phyloP scores from a whole-genome alignment of 2,797 vertebrate genomes.

The Myripristis murdjan region DNA sequence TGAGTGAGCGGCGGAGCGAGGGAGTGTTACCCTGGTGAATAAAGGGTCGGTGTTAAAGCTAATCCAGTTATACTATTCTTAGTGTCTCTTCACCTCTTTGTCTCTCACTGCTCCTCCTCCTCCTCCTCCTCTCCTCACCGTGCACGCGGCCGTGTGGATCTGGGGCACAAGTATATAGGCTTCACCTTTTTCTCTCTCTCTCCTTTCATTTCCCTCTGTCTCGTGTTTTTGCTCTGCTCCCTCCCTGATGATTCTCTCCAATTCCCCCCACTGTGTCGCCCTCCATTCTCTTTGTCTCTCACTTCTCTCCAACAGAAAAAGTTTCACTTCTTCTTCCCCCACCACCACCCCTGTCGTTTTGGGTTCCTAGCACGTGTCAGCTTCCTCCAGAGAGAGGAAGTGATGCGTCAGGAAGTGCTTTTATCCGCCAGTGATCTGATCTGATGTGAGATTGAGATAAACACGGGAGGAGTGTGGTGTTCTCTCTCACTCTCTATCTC shows the following conservation, averaged over 20 bases:
- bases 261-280: neutral
- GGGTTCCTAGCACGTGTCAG: constrained; percentile 67
- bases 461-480: constrained; percentile 52
- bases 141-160: constrained; percentile 39
- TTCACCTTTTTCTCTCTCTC: constrained; percentile 34
- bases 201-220: constrained; percentile 14
- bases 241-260: neutral
- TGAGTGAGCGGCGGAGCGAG: constrained; percentile 28
- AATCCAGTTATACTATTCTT: constrained; percentile 80
- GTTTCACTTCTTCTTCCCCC: constrained; percentile 41
- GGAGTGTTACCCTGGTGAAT: constrained; percentile 50
- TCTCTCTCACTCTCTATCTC: constrained; percentile 25
- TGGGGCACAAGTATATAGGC: constrained; percentile 53
- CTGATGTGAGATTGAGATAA: constrained; percentile 81
- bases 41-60: constrained; percentile 69
- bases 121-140: constrained; percentile 24
- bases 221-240: neutral
- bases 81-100: constrained; percentile 66
- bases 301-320: constrained; percentile 52
- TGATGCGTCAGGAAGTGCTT: constrained; percentile 81
- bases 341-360: constrained; percentile 60
- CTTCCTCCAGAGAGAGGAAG: constrained; percentile 81
- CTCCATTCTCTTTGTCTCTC: neutral
- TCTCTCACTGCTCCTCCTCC: constrained; percentile 40
- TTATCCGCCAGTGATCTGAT: constrained; percentile 83